phyloP scores from a whole-genome alignment of 2,888 invertebrate genomes.

The Morinoia aosen region DNA sequence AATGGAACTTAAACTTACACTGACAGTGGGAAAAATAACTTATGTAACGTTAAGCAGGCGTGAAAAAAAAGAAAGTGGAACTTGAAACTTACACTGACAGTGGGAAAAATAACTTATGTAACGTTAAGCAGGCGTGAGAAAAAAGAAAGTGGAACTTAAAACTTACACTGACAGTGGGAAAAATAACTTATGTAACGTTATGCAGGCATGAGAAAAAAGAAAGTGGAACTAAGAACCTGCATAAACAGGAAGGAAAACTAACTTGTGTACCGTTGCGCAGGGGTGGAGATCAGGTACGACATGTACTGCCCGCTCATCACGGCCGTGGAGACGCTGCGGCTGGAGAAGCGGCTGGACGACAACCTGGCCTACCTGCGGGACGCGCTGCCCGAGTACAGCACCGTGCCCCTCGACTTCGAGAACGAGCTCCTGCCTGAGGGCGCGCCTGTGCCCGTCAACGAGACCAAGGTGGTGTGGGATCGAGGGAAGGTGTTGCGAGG shows the following conservation, averaged over 20 bases:
- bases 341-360: slow-evolving; percentile 94
- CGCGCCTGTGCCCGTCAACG: slow-evolving; percentile 83
- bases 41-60: too few relatives aligned
- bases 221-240: too few relatives aligned
- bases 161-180: too few relatives aligned
- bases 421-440: slow-evolving; percentile 84
- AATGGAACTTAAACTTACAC: too few relatives aligned
- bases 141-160: too few relatives aligned
- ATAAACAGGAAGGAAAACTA: too few relatives aligned
- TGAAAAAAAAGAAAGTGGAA: too few relatives aligned
- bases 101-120: too few relatives aligned
- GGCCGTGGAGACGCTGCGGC: slow-evolving; percentile 88
- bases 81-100: too few relatives aligned
- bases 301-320: slow-evolving; percentile 94
- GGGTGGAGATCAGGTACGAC: slow-evolving; percentile 83
- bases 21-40: not conserved
- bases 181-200: slow-evolving; percentile 52
- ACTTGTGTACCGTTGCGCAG: slow-evolving; percentile 70
- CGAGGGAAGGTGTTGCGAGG: not conserved
- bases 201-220: slow-evolving; percentile 73
- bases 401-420: slow-evolving; percentile 93
- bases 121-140: too few relatives aligned
- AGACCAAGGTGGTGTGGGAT: slow-evolving; percentile 75
- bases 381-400: slow-evolving; percentile 91
- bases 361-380: slow-evolving; percentile 90